Base-by-base conservation (phyloP, 2,888 invertebrate genomes). In the Lobophora halterata region DNA sequence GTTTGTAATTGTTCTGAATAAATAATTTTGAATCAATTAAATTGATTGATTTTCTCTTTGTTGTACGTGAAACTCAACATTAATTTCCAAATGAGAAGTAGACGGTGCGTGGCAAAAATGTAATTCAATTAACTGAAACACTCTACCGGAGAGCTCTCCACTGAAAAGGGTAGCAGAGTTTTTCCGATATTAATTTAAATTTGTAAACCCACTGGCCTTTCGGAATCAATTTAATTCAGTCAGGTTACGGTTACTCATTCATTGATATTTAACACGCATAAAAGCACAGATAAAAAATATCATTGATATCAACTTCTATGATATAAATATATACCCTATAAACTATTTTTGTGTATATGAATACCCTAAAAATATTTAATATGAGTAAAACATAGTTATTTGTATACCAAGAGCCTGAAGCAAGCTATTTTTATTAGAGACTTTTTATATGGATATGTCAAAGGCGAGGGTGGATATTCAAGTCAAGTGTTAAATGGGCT, bases 41-140 rank as follows among this genome's bases (percentile, higher is more conserved):
- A 11, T 12, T 5, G 12, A 29, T 18, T 14, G 6, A 28, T 18
- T 11, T 17, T 16, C n/a, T 31, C 17, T 24, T 21, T 20, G 16
- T 11, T 10, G 10, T 8, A 8, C n/a, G 11, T 11, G 12, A 32
- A 30, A 33, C 35, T 45, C 25, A 36, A 41, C 51, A 51, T 52
- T 50, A 57, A 53, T 56, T 55, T 48, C 40, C 31, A 50, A 58
- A 52, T 54, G 49, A 54, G 48, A 55, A 39, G 36, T 31, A n/a
- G 24, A 33, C 35, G 55, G 46, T 40, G 61, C 62, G 55, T 54
- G 41, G 47, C 45, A 58, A 56, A 61, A 63, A 49, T 61, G 63
- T 65, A 65, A 70, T 71, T 71, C 48, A 61, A 64, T 70, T 71
- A 66, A 70, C 64, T 65, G 53, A 62, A 66, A 63, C 57, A 52